Percentiles rank a stretch among this genome's conserved stretches.
Evolutionary conservation across 2,113 vertebrate genomes (phyloP).

Genomic region (Oreochromis spilurus): DNA sequence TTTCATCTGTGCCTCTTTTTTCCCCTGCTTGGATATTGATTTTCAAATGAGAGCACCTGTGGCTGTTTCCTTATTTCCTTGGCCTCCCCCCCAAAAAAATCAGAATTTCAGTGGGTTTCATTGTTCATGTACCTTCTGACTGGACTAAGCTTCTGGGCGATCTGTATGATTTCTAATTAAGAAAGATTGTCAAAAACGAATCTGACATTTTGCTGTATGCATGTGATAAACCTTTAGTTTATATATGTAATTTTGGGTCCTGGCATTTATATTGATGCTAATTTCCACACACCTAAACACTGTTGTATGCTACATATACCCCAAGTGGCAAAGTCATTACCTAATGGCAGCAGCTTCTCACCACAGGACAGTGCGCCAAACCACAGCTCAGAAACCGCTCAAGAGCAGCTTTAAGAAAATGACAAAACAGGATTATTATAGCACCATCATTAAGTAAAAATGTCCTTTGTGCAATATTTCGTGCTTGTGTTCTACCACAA

Average conservation of each 20-base stretch:
- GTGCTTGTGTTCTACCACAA: not conserved
- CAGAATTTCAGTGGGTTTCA: not conserved
- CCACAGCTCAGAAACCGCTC: not conserved
- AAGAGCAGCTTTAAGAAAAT: not conserved
- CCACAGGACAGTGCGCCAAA: not conserved
- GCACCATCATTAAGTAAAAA: not conserved
- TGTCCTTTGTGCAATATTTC: not conserved
- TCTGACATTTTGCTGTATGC: conserved; percentile 18
- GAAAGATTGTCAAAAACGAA: conserved; percentile 15
- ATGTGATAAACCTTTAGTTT: not conserved
- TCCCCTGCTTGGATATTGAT: conserved; percentile 28
- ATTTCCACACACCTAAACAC: not conserved
- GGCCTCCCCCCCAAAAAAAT: not conserved
- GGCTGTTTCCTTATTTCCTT: not conserved
- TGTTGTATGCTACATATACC: not conserved
- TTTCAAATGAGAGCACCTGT: conserved; percentile 38
- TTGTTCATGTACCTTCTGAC: not conserved
- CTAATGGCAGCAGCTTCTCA: not conserved
- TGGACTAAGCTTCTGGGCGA: not conserved
- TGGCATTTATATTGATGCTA: not conserved
- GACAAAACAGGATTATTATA: not conserved
- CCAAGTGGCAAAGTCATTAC: not conserved
- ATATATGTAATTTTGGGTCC: not conserved
- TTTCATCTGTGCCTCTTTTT: conserved; percentile 1
- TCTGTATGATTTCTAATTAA: not conserved